Evolutionary conservation across 1,140 invertebrate genomes (phyloP).

Genomic region (Euwallacea fornicatus): DNA sequence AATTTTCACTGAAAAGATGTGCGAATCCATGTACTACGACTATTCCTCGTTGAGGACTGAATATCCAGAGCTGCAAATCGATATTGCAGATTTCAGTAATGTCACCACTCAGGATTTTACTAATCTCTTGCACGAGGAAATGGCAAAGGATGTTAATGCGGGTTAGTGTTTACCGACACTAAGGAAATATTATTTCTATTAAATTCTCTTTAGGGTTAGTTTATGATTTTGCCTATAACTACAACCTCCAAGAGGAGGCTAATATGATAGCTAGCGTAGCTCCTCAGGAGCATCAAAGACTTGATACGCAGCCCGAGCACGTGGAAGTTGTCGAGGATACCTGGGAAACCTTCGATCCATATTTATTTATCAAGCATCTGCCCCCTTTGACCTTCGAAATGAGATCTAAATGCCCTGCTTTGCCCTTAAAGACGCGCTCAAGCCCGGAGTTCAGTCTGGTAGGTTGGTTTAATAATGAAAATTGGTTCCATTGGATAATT

Average conservation of each 20-base stretch:
- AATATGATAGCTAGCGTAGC: conserved; percentile 45
- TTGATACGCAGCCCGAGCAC: conserved; percentile 57
- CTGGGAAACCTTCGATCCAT: conserved; percentile 85
- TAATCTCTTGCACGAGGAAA: conserved; percentile 53
- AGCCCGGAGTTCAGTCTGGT: conserved; percentile 94
- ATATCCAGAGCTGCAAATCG: conserved; percentile 50
- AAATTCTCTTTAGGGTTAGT: conserved; percentile 22
- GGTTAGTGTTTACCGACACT: conserved; percentile 3
- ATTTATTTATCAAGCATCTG: conserved; percentile 89
- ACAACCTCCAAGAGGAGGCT: conserved; percentile 35
- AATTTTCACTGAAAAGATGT: conserved; percentile 49
- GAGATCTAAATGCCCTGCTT: conserved; percentile 81
- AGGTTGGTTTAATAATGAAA: conserved; percentile 50
- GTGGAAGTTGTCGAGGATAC: conserved; percentile 61
- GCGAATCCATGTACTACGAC: conserved; percentile 51
- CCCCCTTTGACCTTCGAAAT: conserved; percentile 88
- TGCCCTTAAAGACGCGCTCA: conserved; percentile 90
- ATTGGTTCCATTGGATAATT: not conserved
- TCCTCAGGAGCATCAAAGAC: conserved; percentile 55
- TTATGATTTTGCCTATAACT: conserved; percentile 50
- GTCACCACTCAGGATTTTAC: conserved; percentile 53
- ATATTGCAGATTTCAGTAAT: conserved; percentile 49
- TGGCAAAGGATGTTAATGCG: conserved; percentile 48
- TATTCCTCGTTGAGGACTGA: conserved; percentile 47
- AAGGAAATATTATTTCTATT: too few relatives aligned